phyloP scores from a whole-genome alignment of 2,888 invertebrate species.

The Craniophora ligustri region DNA sequence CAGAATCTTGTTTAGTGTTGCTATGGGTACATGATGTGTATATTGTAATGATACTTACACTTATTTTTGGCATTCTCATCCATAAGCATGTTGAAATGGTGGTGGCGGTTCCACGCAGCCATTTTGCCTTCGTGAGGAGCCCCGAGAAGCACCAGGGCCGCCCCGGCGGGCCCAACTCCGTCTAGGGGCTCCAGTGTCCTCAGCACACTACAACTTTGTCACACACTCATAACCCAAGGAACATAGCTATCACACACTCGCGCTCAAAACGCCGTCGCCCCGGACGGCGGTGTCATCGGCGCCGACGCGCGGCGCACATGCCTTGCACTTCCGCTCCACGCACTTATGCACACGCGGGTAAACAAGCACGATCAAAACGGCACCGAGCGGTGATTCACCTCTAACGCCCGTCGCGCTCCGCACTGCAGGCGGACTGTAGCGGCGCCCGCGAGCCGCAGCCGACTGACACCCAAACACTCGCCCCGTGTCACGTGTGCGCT shows the following conservation, averaged over 20 bases:
- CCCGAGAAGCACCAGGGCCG: constrained; percentile 89
- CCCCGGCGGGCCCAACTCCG: constrained; percentile 89
- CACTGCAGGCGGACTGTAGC: constrained; percentile 82
- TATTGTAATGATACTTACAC: constrained; percentile 83
- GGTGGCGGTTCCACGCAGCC: constrained; percentile 93
- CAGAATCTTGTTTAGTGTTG: constrained; percentile 1
- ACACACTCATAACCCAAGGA: constrained; percentile 87
- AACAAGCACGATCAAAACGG: constrained; percentile 84
- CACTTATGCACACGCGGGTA: constrained; percentile 87
- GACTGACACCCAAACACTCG: constrained; percentile 85
- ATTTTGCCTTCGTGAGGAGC: constrained; percentile 90
- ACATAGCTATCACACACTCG: constrained; percentile 84
- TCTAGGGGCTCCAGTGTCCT: constrained; percentile 90
- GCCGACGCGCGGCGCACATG: constrained; percentile 83
- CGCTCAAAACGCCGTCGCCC: constrained; percentile 79
- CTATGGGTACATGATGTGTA: neutral
- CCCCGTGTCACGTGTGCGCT: constrained; percentile 82
- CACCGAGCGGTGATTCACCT: constrained; percentile 85
- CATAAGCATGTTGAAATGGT: constrained; percentile 92
- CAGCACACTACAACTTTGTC: constrained; percentile 85
- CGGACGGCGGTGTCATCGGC: constrained; percentile 85
- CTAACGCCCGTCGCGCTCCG: constrained; percentile 78
- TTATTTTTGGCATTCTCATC: constrained; percentile 91
- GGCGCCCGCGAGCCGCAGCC: constrained; percentile 77
- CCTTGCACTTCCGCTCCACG: constrained; percentile 86